These are phyloP conservation scores for Lasaia peninsularis DNA, from an alignment of 1,140 invertebrate species.

Conservation along the genomic window DNA sequence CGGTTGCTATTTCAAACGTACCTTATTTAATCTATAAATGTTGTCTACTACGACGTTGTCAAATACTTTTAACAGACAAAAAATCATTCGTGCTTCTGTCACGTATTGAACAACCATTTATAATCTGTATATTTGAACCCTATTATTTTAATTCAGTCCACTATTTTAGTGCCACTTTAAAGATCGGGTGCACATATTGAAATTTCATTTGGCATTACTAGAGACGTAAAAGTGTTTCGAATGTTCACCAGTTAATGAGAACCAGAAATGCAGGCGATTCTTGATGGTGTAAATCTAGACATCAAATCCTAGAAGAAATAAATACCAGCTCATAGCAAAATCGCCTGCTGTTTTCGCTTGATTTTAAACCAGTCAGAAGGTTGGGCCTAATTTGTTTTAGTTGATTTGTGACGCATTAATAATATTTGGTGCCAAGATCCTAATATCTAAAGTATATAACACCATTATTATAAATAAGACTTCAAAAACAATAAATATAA, in stretches of 20 bases:
- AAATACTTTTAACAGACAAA: too few relatives aligned
- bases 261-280: neutral
- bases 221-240: neutral
- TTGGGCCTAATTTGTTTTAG: conserved; percentile 7
- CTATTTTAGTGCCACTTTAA: too few relatives aligned
- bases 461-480: conserved; percentile 21
- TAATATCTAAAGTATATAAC: conserved; percentile 18
- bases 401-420: neutral
- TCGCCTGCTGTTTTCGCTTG: conserved; percentile 18
- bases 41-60: too few relatives aligned
- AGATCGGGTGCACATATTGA: too few relatives aligned
- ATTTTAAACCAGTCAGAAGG: neutral
- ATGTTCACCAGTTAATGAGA: neutral
- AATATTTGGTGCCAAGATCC: conserved; percentile 6
- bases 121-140: too few relatives aligned
- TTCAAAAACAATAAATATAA: conserved; percentile 25
- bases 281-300: neutral
- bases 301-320: neutral
- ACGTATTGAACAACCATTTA: too few relatives aligned
- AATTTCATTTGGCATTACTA: too few relatives aligned
- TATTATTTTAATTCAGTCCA: too few relatives aligned
- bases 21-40: too few relatives aligned
- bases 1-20: too few relatives aligned
- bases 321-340: conserved; percentile 15
- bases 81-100: too few relatives aligned